Percentiles rank a stretch among this genome's conserved stretches.
Conservation (phyloP, 2,113 vertebrate genomes). For the Ochotona curzoniae region DNA sequence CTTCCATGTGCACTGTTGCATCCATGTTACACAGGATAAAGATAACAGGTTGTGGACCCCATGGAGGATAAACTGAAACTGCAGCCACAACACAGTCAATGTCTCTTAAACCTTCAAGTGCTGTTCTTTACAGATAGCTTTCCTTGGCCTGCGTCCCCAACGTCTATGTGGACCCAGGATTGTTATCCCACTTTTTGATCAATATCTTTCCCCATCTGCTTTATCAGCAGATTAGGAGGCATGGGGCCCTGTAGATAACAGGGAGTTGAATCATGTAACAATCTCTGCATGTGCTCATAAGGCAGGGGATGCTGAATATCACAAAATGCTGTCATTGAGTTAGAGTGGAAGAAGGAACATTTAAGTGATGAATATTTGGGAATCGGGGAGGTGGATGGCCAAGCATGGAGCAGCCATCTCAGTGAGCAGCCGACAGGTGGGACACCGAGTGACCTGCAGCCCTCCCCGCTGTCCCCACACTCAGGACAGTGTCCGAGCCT, state of each 20-base stretch:
- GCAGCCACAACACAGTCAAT: background rate
- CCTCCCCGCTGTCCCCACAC: background rate
- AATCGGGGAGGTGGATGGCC: background rate
- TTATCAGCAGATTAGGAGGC: background rate
- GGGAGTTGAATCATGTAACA: background rate
- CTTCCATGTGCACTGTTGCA: rapidly evolving
- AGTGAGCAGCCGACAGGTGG: background rate
- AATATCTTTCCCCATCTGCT: background rate
- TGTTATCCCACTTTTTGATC: background rate
- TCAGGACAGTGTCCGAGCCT: background rate
- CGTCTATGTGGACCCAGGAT: background rate
- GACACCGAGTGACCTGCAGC: background rate
- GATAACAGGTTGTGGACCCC: background rate
- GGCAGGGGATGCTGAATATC: background rate
- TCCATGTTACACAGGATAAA: background rate
- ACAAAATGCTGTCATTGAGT: background rate
- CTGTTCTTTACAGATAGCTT: background rate
- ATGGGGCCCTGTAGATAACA: too few relatives aligned
- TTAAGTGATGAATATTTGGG: background rate
- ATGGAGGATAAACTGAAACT: background rate
- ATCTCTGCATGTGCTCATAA: background rate
- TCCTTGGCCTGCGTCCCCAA: background rate
- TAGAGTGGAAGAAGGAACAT: background rate
- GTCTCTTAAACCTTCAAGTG: background rate
- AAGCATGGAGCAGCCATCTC: background rate